A percentile compares a stretch with the other conserved stretches of the same genome.
These are phyloP conservation scores for Nomada goodeniana DNA, from an alignment of 2,888 invertebrate species.

Conservation along the genomic window DNA sequence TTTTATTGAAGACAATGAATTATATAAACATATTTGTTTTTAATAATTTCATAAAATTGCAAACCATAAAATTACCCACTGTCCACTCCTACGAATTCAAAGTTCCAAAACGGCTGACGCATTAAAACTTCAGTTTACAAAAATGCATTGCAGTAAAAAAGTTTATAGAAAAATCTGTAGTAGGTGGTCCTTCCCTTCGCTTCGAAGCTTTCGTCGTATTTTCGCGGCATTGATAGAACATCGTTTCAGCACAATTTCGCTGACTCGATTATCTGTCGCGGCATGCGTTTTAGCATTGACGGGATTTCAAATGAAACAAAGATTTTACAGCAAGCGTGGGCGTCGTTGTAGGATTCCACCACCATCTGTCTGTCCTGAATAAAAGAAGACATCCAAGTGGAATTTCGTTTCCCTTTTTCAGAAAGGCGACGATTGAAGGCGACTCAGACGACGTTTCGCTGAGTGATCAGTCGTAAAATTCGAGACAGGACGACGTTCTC, in stretches of 20 bases:
- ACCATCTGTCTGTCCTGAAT: background rate
- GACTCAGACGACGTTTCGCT: conserved; percentile 44
- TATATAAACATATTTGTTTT: too few relatives aligned
- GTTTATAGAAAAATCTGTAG: too few relatives aligned
- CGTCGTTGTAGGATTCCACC: conserved; percentile 29
- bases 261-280: conserved; percentile 36
- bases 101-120: background rate
- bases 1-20: too few relatives aligned
- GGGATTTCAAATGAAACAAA: conserved; percentile 21
- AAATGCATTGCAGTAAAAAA: conserved; percentile 11
- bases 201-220: background rate
- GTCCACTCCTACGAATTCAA: background rate
- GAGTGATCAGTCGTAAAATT: conserved; percentile 71
- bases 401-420: conserved; percentile 50
- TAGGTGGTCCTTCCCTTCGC: background rate
- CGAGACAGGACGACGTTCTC: conserved; percentile 50
- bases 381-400: conserved; percentile 24
- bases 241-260: conserved; percentile 30
- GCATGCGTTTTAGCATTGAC: conserved; percentile 17
- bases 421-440: conserved; percentile 41
- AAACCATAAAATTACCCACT: too few relatives aligned
- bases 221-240: conserved; percentile 5
- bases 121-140: background rate
- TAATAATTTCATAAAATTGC: too few relatives aligned
- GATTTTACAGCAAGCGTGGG: conserved; percentile 36